Base-by-base conservation (phyloP, 2,888 invertebrate species). In the Plusia festucae region DNA sequence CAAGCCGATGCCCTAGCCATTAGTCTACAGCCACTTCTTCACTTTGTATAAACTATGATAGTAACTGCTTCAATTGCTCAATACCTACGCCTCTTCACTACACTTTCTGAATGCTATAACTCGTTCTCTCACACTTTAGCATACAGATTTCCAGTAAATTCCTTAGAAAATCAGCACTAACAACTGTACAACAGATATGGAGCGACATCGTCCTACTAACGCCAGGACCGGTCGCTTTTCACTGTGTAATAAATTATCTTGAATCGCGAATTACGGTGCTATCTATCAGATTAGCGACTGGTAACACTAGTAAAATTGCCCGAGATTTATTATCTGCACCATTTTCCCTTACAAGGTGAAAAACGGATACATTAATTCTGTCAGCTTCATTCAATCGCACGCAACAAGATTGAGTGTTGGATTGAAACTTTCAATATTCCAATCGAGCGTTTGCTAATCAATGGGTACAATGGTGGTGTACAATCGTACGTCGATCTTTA, bases 191-290 rank as follows among this genome's bases (percentile, higher is more conserved):
- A 24, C 76, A 55, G 76, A 85, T 87, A 87, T 87, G 88, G 89
- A 83, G 88, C 85, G 88, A 88, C 82, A 88, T 77, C 69, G 72
- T 76, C 54, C 69, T 76, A 79, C 68, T 74, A 77, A 65, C 60
- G 57, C 20, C 69, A 60, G 73, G 70, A 73, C 76, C 65, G 77
- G 73, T 64, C 74, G 84, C 87, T 89, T 89, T 89, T 88, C 84
- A 85, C 64, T 72, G 49, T n/a, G 16, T 65, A 70, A 79, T 81
- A 81, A 73, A 78, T 82, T 69, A 75, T 67, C 72, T 20, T 55
- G 55, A 65, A 60, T 53, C 53, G 32, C 57, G 68, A 67, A 73
- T 73, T 76, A 72, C 68, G 57, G 57, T 68, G 27, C 57, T 24
- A 75, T 76, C 75, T 74, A 73, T 77, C 67, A 70, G 67, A 60